Evolutionary conservation across 92 coral and sea anemone species (phyloP).

Genomic region (Siderastrea radians): DNA sequence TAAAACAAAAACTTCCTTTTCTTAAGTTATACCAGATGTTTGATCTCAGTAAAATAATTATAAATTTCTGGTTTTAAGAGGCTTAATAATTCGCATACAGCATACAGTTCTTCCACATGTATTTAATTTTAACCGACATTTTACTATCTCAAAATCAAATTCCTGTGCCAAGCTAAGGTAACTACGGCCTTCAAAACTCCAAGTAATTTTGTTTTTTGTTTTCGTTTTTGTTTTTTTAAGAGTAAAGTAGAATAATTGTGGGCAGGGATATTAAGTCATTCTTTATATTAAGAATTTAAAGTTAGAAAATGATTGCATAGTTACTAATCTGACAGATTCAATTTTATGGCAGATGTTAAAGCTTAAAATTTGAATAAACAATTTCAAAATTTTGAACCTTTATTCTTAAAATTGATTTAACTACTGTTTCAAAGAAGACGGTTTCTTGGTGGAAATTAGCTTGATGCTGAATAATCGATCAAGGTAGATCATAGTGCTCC

Average conservation of each 20-base stretch:
- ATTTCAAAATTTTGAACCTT: conserved; percentile 3
- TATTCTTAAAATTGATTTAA: not conserved
- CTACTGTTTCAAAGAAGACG: not conserved
- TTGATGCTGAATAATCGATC: not conserved
- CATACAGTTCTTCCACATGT: not conserved
- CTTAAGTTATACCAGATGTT: conserved; percentile 21
- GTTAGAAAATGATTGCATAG: not conserved
- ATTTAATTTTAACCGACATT: not conserved
- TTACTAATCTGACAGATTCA: not conserved
- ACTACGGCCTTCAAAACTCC: too few relatives aligned
- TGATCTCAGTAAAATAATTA: not conserved
- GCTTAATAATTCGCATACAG: conserved; percentile 6
- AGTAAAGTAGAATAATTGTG: not conserved
- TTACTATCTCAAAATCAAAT: not conserved
- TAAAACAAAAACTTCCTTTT: conserved; percentile 26
- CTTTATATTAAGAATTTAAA: not conserved
- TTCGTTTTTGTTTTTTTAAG: not conserved
- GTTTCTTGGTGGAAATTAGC: not conserved
- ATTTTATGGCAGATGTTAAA: not conserved
- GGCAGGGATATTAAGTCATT: not conserved
- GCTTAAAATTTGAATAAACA: conserved; percentile 5
- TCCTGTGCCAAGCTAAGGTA: too few relatives aligned
- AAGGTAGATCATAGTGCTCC: not conserved
- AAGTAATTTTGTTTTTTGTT: too few relatives aligned
- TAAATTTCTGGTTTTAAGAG: not conserved